phyloP scores from a whole-genome alignment of 2,888 invertebrate species.

The Cataglyphis albicans region DNA sequence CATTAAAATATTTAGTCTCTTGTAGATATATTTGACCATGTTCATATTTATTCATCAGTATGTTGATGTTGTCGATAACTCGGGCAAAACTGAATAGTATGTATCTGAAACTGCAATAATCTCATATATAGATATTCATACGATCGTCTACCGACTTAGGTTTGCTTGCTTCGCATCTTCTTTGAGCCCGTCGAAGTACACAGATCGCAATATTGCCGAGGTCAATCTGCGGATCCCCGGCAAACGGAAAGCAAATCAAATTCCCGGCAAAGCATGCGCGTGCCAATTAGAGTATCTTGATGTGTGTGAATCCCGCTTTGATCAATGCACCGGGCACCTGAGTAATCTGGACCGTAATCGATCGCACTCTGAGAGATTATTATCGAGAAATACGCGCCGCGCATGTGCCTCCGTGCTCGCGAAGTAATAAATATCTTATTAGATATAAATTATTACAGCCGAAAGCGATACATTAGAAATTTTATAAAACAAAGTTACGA shows the following conservation, averaged over 20 bases:
- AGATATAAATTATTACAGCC: conserved; percentile 40
- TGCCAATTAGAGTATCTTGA: conserved; percentile 74
- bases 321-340: conserved; percentile 70
- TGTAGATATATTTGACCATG: not conserved
- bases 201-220: conserved; percentile 74
- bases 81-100: not conserved
- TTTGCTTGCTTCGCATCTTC: conserved; percentile 68
- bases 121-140: conserved; percentile 13
- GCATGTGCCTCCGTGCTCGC: conserved; percentile 3
- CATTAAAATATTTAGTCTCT: conserved; percentile 7
- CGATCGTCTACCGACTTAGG: conserved; percentile 55
- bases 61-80: not conserved
- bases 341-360: conserved; percentile 74
- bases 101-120: conserved; percentile 29
- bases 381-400: conserved; percentile 55
- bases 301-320: conserved; percentile 74
- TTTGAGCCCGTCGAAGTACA: conserved; percentile 61
- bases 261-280: conserved; percentile 74
- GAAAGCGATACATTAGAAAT: conserved; percentile 28
- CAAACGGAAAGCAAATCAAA: conserved; percentile 79
- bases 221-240: conserved; percentile 74
- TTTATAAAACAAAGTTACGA: not conserved
- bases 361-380: conserved; percentile 68
- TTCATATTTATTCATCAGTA: not conserved
- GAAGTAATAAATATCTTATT: conserved; percentile 35